These are phyloP conservation scores for Lamellibrachia satsuma DNA, from an alignment of 2,888 invertebrate genomes.

Conservation along the genomic window DNA sequence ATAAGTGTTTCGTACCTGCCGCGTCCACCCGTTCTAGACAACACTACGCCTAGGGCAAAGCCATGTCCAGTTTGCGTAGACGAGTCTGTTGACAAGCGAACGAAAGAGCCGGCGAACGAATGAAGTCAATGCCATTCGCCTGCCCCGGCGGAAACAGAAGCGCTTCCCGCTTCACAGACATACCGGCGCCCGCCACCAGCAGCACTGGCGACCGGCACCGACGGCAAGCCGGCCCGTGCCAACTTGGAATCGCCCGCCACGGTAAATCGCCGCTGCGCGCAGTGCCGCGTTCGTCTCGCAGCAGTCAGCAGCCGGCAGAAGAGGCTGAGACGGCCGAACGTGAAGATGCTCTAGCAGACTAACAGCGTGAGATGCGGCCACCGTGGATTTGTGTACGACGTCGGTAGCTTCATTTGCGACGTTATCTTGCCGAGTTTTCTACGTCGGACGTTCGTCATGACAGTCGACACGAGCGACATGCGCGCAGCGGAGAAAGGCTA, in stretches of 20 bases:
- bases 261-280: neutral
- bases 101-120: neutral
- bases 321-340: neutral
- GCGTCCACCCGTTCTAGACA: neutral
- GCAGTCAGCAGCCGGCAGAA: neutral
- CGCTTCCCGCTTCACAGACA: neutral
- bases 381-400: neutral
- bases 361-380: constrained; percentile 3
- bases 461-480: neutral
- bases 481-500: neutral
- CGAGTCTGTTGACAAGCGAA: neutral
- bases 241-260: neutral
- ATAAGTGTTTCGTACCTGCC: neutral
- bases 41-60: neutral
- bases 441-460: neutral
- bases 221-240: neutral
- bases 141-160: neutral
- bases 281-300: neutral
- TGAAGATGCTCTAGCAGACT: neutral
- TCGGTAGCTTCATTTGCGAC: neutral
- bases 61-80: neutral
- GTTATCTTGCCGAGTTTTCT: neutral
- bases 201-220: neutral
- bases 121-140: neutral
- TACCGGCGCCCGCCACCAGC: neutral